These are phyloP conservation scores for Paramormyrops hopkinsi DNA, from an alignment of 2,797 vertebrate species.

Conservation along the genomic window DNA sequence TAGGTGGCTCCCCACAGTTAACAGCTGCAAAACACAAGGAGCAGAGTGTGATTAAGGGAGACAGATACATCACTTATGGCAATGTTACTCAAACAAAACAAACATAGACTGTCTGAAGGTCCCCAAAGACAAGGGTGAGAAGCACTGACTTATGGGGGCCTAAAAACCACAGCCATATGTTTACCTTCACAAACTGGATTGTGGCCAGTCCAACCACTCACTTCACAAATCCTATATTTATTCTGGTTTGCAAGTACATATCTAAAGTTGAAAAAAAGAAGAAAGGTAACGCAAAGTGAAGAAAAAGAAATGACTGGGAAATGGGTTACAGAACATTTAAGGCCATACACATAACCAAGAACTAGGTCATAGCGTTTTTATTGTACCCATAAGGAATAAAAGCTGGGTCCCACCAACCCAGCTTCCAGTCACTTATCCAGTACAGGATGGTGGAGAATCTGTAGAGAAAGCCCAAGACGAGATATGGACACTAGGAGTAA, in stretches of 20 bases:
- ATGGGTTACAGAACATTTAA: not conserved
- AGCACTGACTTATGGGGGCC: not conserved
- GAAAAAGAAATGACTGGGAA: not conserved
- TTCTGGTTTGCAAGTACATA: not conserved
- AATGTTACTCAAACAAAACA: not conserved
- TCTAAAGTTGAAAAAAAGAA: constrained; percentile 21
- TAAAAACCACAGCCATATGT: not conserved
- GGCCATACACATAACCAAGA: not conserved
- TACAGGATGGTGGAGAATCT: not conserved
- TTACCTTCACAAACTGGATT: constrained; percentile 30
- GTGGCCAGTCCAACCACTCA: constrained; percentile 21
- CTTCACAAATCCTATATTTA: not conserved
- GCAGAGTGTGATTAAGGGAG: not conserved
- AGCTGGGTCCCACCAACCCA: not conserved
- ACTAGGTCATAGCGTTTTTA: not conserved
- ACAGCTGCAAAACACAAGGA: constrained; percentile 11
- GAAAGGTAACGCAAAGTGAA: not conserved
- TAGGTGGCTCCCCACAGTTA: not conserved
- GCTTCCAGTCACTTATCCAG: not conserved
- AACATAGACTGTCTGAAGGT: not conserved
- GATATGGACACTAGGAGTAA: not conserved
- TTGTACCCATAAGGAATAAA: not conserved
- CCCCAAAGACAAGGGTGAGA: not conserved
- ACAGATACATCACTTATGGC: not conserved
- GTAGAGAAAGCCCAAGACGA: not conserved